These are phyloP conservation scores for Leucopsar rothschildi DNA, from an alignment of 2,113 vertebrate genomes.

Conservation along the genomic window DNA sequence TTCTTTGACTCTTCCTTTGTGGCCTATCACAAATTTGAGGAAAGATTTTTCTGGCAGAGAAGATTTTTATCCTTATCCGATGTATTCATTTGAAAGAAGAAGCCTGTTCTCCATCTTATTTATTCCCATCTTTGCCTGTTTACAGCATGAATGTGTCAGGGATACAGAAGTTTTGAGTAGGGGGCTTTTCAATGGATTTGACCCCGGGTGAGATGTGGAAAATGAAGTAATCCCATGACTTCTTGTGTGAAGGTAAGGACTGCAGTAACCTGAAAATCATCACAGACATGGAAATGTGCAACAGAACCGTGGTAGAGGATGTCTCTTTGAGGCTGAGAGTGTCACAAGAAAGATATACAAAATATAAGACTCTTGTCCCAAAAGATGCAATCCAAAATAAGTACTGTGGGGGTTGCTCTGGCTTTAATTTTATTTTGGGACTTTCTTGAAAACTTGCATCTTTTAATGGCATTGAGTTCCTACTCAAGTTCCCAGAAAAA, in stretches of 20 bases:
- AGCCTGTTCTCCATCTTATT: neutral
- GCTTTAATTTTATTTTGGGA: neutral
- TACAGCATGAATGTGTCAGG: neutral
- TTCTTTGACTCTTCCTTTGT: neutral
- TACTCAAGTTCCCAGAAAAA: neutral
- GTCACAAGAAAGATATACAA: rapidly evolving
- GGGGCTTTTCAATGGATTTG: neutral
- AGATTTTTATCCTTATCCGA: neutral
- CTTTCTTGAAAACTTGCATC: neutral
- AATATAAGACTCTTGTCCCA: neutral
- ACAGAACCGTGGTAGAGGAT: neutral
- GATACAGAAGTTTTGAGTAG: neutral
- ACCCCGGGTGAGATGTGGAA: neutral
- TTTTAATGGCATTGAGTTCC: neutral
- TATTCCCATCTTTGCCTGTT: neutral
- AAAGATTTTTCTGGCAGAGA: neutral
- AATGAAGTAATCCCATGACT: neutral
- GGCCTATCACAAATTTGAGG: neutral
- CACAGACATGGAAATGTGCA: neutral
- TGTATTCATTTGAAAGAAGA: neutral
- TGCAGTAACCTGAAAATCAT: neutral
- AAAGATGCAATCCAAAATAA: neutral
- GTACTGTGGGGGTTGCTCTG: neutral
- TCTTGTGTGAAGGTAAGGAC: neutral
- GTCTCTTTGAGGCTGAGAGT: neutral